Evolutionary conservation across 2,797 vertebrate species (phyloP), one percentile per base, ranked within the genome.

Genomic region (Eurystomus glaucurus): DNA sequence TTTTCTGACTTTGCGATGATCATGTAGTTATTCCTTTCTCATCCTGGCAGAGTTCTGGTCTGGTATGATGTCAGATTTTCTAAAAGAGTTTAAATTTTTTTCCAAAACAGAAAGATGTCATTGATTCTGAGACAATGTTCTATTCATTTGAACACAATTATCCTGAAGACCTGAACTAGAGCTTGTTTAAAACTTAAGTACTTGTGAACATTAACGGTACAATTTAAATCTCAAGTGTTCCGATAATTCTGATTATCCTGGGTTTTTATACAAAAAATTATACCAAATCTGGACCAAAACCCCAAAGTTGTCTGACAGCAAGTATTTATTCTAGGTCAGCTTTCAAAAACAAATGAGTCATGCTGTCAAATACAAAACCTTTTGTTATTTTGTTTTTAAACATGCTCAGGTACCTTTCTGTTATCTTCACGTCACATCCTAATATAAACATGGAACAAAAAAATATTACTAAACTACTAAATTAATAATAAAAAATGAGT

Each of bases 81-180:
- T 48, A 46, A 54, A 33, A 66, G 2, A 57, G 13, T 17, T 51
- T 31, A 19, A 4, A 1, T 17, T n/a, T 35, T 64, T 46, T 17
- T 7, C 6, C 4, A 35, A 52, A 25, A 52, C 17, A 50, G 5
- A 35, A 1, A 51, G 3, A 50, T 11, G 6, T 8, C 2, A 51
- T 51, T 79, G 39, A 39, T 57, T 55, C 14, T 57, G 69, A 58
- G 22, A 58, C 22, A 48, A 57, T 7, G 3, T 57, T 39, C 45
- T 58, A 23, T 39, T 80, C 15, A 64, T 35, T 75, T 46, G 12
- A 89, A 46, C 6, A 41, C 11, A 51, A 62, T 33, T 69, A 26
- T 28, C 10, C 39, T 20, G 31, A 72, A 61, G 13, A 77, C 4
- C 3, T 46, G 11, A 71, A 48, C 22, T 60, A 43, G 18, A 87